Evolutionary conservation across 2,888 invertebrate species (phyloP).

Genomic region (Cartodere bifasciata): DNA sequence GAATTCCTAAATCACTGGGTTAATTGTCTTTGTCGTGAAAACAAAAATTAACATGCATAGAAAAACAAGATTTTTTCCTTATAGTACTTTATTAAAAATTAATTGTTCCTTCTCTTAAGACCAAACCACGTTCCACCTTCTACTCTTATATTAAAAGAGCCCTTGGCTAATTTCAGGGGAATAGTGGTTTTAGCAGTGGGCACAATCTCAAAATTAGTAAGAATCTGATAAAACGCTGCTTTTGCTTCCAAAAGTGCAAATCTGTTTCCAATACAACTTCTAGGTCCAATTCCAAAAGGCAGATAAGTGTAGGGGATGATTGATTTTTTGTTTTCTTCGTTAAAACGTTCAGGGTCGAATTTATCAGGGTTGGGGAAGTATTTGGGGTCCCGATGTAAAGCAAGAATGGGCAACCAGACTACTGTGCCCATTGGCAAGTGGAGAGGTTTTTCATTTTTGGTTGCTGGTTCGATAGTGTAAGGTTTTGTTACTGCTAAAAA

Average conservation of each 20-base stretch:
- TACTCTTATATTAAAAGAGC: conserved; percentile 15
- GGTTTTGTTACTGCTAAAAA: conserved; percentile 28
- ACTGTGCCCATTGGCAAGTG: conserved; percentile 23
- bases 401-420: conserved; percentile 28
- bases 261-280: conserved; percentile 39
- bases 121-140: conserved; percentile 24
- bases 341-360: conserved; percentile 36
- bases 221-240: conserved; percentile 22
- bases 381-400: conserved; percentile 33
- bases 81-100: too few species aligned
- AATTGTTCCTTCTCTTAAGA: too few species aligned
- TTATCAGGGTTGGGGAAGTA: conserved; percentile 35
- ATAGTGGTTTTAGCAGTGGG: conserved; percentile 23
- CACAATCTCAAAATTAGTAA: conserved; percentile 25
- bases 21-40: too few species aligned
- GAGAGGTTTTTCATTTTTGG: conserved; percentile 19
- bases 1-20: too few species aligned
- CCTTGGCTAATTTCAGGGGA: conserved; percentile 20
- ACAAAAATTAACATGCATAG: too few species aligned
- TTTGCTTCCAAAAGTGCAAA: conserved; percentile 29
- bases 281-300: conserved; percentile 43
- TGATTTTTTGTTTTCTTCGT: conserved; percentile 28
- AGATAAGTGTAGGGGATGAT: conserved; percentile 37
- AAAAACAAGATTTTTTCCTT: too few species aligned
- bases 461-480: conserved; percentile 28